Base-by-base conservation (phyloP, 2,113 vertebrate species). In the Tyto alba region DNA sequence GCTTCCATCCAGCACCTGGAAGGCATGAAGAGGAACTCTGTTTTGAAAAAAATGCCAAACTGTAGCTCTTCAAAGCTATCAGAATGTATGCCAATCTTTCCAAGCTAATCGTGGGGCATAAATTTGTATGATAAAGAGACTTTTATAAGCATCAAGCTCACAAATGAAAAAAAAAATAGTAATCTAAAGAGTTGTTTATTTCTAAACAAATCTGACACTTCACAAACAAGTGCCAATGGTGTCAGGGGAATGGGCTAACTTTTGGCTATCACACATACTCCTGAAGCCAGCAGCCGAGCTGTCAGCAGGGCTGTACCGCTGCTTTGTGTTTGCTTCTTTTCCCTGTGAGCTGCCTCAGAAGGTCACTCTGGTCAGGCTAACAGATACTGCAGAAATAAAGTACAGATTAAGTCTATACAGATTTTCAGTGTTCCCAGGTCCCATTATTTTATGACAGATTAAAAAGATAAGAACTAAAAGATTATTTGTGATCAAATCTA, bases 1-100 rank as follows among this genome's bases (percentile, higher is more conserved):
- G 97, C 53, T 98, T 97, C 98, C 98, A 79, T 95, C 96, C 97
- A 98, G 96, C 85, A 96, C 71, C 95, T 98, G 95, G 83, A 91
- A 93, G 38, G 60, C 43, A 95, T 3, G n/a, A 91, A 90, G 62
- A 88, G 20, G n/a, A 84, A 22, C 16, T 56, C 77, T 87, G 57
- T 56, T 74, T 19, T 18, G 38, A 21, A 63, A 21, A 74, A 64
- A 19, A 40, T 3, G 8, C 29, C 29, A 94, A 83, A 56, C 2
- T 3, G 9, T 10, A 63, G 16, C 13, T 55, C 26, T 59, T 68
- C 47, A 26, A n/a, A 88, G 52, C 68, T 75, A 75, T 11, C 55
- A 85, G 56, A 76, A 36, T 5, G 72, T 2, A 63, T 1, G 12
- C 2, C n/a, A 63, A 22, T 20, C 50, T 62, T 78, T 10, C 60